A percentile compares a stretch with the other conserved stretches of the same genome.
Evolutionary conservation across 2,113 vertebrate species (phyloP).

Genomic region (Brachyhypopomus occidentalis): DNA sequence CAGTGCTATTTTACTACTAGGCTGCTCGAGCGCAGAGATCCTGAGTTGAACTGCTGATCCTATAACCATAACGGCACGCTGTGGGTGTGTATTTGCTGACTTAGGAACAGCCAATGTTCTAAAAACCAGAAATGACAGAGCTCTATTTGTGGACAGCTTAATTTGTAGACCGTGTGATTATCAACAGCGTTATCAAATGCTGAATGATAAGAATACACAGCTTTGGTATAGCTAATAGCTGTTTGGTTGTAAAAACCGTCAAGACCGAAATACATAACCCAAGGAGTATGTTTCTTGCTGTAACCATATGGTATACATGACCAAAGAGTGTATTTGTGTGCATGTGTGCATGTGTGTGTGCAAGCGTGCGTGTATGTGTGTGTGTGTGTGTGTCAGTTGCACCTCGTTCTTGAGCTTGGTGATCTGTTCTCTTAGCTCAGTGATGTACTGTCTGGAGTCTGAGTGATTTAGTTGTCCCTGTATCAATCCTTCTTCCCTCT

Average conservation of each 20-base stretch:
- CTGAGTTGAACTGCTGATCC: neutral
- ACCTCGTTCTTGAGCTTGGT: conserved; percentile 91
- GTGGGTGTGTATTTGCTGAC: neutral
- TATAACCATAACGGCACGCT: neutral
- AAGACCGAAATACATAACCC: too few relatives aligned
- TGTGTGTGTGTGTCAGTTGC: conserved; percentile 39
- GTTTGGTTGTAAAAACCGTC: too few relatives aligned
- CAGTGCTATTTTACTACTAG: conserved; percentile 17
- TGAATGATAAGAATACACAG: neutral
- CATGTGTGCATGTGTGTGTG: neutral
- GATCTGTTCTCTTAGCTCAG: conserved; percentile 89
- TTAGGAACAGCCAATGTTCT: neutral
- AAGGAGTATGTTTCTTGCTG: too few relatives aligned
- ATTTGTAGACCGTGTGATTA: neutral
- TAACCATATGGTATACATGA: too few relatives aligned
- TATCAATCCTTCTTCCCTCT: conserved; percentile 92
- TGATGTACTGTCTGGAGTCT: conserved; percentile 91
- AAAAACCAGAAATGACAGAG: conserved; percentile 7
- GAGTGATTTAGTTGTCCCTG: conserved; percentile 93
- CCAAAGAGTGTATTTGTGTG: neutral
- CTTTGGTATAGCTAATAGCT: neutral
- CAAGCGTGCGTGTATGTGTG: neutral
- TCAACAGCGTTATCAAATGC: neutral
- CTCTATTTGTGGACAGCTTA: neutral
- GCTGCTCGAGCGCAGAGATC: neutral